phyloP scores from a whole-genome alignment of 2,113 vertebrate genomes.

The Nicator chloris region DNA sequence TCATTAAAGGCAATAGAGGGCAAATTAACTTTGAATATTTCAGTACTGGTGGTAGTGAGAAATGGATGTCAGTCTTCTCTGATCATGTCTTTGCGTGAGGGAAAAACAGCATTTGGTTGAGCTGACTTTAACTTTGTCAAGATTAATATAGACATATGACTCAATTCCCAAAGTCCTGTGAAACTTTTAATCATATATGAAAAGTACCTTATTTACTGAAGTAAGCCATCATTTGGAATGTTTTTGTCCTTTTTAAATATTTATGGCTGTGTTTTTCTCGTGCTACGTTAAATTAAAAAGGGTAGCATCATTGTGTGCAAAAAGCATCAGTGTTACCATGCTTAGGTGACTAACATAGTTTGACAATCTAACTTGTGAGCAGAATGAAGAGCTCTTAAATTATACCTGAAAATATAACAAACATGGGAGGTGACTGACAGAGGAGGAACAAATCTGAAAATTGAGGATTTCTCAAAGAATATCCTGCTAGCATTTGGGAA shows the following conservation, averaged over 20 bases:
- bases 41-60: not conserved
- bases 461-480: not conserved
- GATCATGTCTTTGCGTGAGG: rapidly evolving
- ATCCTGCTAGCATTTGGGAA: not conserved
- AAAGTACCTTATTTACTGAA: not conserved
- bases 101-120: not conserved
- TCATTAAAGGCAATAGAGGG: not conserved
- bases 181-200: not conserved
- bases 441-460: not conserved
- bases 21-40: not conserved
- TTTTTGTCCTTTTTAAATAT: not conserved
- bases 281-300: not conserved
- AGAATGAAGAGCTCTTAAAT: not conserved
- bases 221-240: not conserved
- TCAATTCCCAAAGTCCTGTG: not conserved
- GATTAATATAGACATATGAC: not conserved
- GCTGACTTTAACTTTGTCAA: not conserved
- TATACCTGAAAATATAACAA: not conserved
- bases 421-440: not conserved
- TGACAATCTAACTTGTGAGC: not conserved
- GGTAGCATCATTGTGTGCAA: not conserved
- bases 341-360: not conserved
- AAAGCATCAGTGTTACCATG: not conserved
- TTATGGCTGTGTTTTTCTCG: not conserved
- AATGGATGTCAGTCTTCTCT: not conserved